Base-by-base conservation (phyloP, 92 coral and sea anemone species). In the Chrysogorgia sp. region DNA sequence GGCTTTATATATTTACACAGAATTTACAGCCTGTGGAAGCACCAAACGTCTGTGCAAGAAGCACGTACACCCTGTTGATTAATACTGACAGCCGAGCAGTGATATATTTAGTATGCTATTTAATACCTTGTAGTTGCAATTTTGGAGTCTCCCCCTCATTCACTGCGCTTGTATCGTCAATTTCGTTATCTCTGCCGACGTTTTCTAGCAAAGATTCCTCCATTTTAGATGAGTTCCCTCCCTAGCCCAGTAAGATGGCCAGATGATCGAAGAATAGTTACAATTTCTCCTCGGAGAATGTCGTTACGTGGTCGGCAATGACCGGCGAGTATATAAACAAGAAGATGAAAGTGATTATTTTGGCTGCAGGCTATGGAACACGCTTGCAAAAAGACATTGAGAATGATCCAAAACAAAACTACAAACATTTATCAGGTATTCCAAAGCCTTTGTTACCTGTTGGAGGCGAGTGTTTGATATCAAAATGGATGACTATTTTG, bases 331-430 rank as follows among this genome's bases (percentile, higher is more conserved):
- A 33, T 26, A 6, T 63, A 30, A 28, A 28, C 2, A 34, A 21
- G 28, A 34, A 5, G 2, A 87, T 83, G 91, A 83, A 83, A 47
- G 91, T 75, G 17, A 43, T 87, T 41, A 84, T 83, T 40, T 71
- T 83, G 47, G 88, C 85, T 12, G 91, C 91, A 7, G 91, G 88
- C 14, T 87, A 87, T 68, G 88, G 91, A 4, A 87, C 88, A 58
- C 45, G 91, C 24, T 72, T 87, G 34, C 79, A 83, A 74, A 67
- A 79, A 52, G 88, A 83, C 56, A 33, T 87, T 7, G 49, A 74
- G 74, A 81, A 61, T 26, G 90, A 87, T 33, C 68, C 61, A 1
- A 67, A 83, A 25, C 67, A 81, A 23, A 59, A 53, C 34, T 83
- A 75, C 52, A 59, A 49, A 17, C 85, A 87, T 77, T 76, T 87